These are phyloP conservation scores for Campoletis sonorensis DNA, from an alignment of 1,140 invertebrate species.

Conservation along the genomic window DNA sequence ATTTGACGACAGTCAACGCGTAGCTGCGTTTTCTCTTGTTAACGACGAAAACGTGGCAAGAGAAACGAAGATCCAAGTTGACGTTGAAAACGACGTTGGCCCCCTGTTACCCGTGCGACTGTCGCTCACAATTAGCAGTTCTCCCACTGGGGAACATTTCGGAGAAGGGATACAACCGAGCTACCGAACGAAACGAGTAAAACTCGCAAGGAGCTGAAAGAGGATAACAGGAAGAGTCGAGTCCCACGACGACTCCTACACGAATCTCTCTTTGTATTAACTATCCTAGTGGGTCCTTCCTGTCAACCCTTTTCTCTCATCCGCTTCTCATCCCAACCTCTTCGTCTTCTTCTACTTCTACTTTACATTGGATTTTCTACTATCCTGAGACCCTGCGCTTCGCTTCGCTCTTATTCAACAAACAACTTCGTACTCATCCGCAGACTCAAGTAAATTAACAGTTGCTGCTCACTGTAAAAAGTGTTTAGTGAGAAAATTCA, in stretches of 20 bases:
- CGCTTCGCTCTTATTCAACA: slow-evolving; percentile 28
- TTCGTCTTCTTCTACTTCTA: slow-evolving; percentile 39
- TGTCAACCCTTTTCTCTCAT: slow-evolving; percentile 63
- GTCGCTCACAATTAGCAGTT: slow-evolving; percentile 71
- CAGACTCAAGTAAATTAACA: slow-evolving; percentile 36
- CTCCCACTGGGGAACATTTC: slow-evolving; percentile 59
- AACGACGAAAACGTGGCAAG: not conserved
- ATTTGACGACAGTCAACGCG: slow-evolving; percentile 1
- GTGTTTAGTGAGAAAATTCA: not conserved
- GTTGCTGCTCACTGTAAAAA: slow-evolving; percentile 28
- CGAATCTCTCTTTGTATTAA: slow-evolving; percentile 68
- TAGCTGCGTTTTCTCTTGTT: not conserved
- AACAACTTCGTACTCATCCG: slow-evolving; percentile 37
- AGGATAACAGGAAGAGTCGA: slow-evolving; percentile 57
- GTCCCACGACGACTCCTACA: slow-evolving; percentile 65
- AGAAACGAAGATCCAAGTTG: slow-evolving; percentile 58
- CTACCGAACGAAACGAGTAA: slow-evolving; percentile 47
- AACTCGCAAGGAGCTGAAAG: slow-evolving; percentile 59
- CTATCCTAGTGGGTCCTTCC: slow-evolving; percentile 67
- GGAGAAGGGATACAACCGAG: slow-evolving; percentile 50
- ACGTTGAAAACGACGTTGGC: slow-evolving; percentile 67
- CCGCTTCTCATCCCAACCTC: slow-evolving; percentile 41
- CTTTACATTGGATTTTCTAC: slow-evolving; percentile 26
- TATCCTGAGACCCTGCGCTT: not conserved
- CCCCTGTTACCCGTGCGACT: slow-evolving; percentile 63